Evolutionary conservation across 2,888 invertebrate species (phyloP), one percentile per base, ranked within the genome.

Genomic region (Argynnis bischoffii): DNA sequence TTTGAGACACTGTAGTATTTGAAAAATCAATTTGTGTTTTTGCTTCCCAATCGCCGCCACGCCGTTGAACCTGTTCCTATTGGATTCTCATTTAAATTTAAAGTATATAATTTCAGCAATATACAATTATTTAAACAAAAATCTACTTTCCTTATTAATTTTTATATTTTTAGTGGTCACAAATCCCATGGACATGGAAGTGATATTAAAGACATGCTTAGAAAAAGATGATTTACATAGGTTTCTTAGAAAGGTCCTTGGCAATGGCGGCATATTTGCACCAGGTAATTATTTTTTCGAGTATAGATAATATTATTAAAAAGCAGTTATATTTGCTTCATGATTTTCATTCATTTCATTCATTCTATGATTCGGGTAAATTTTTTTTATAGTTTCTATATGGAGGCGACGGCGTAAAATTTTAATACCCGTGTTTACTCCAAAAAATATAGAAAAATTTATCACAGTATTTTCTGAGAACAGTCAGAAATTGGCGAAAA

Each of bases 351-450:
- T 26, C 5, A 3, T 26, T 26, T 26, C 5, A 26, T 26, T 26
- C 26, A 5, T n/a, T n/a, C 26, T 4, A 53, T 53, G 5, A n/a
- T n/a, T 31, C 16, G 13, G 5, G n/a, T 16, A 3, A 26, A 26
- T 31, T 63, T 46, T 63, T 41, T 21, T 69, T 70, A 50, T 73
- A 92, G 92, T 92, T 54, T 51, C 88, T 1, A 94, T 94, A 76
- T 96, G 95, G 95, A 90, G 93, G 71, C 84, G 84, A 3, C 89
- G 95, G 18, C 86, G 95, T 6, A 95, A 95, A 81, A 83, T 95
- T 66, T 80, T 95, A 61, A 92, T 94, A 35, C 95, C 95, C 35
- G 94, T 95, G 0, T 96, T 96, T 78, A 95, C 95, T 77, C 95
- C 95, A 69, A 94, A 93, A 80, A 94, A 95, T 69, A 85, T 95